Percentiles rank a stretch among this genome's conserved stretches.
phyloP scores from a whole-genome alignment of 2,888 invertebrate genomes.

The Drosophila mayaguana region DNA sequence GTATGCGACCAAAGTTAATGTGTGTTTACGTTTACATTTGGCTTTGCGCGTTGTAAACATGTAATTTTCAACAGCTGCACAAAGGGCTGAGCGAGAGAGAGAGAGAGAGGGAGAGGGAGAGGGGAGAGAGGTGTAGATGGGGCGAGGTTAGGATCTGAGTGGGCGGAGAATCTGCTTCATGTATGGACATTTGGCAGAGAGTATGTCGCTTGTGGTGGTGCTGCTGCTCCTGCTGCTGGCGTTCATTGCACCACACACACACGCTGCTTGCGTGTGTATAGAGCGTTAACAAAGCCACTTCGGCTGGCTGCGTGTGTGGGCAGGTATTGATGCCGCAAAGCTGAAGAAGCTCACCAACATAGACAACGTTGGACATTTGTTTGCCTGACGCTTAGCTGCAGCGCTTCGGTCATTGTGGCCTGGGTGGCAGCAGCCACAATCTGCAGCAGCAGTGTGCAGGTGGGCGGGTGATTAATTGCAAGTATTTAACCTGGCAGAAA shows the following conservation, averaged over 20 bases:
- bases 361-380: slow-evolving; percentile 69
- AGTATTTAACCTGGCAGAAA: slow-evolving; percentile 57
- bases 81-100: slow-evolving; percentile 2
- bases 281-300: slow-evolving; percentile 62
- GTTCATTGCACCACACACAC: slow-evolving; percentile 37
- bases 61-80: slow-evolving; percentile 67
- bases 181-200: slow-evolving; percentile 8
- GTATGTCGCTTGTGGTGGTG: slow-evolving; percentile 37
- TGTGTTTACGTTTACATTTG: slow-evolving; percentile 78
- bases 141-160: background rate
- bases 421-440: slow-evolving; percentile 7
- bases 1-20: slow-evolving; percentile 77
- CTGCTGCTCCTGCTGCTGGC: slow-evolving; percentile 28
- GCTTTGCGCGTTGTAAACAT: slow-evolving; percentile 75
- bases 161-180: background rate
- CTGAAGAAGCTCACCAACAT: slow-evolving; percentile 36
- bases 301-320: slow-evolving; percentile 10
- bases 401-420: slow-evolving; percentile 9
- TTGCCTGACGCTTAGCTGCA: slow-evolving; percentile 59
- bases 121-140: background rate
- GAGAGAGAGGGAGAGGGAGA: background rate
- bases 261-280: slow-evolving; percentile 42
- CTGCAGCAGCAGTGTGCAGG: slow-evolving; percentile 41
- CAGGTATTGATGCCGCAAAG: background rate
- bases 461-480: slow-evolving; percentile 67